Evolutionary conservation across 2,113 vertebrate genomes (phyloP).

Genomic region (Cinclus cinclus): DNA sequence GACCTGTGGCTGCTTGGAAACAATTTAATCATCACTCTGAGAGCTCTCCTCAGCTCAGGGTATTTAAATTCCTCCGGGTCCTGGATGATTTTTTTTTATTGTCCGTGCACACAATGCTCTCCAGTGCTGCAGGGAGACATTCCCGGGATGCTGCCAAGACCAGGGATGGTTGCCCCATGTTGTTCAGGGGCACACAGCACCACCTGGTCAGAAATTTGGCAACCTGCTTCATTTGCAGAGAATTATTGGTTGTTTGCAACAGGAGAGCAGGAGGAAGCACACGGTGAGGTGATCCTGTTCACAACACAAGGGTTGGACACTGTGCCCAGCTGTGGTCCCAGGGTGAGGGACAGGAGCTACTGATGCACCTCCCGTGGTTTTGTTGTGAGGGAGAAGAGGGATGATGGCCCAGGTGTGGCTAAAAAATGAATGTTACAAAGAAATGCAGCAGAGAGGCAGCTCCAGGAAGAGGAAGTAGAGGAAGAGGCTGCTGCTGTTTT

Average conservation of each 20-base stretch:
- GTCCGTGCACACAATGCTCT: not conserved
- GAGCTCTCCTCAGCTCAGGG: not conserved
- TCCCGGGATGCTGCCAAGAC: not conserved
- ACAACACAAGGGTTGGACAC: accelerated
- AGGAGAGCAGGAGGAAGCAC: not conserved
- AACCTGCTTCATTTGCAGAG: not conserved
- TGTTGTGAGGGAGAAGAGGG: not conserved
- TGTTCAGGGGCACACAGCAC: not conserved
- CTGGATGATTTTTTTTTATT: not conserved
- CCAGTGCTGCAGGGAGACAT: not conserved
- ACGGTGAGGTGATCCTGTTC: not conserved
- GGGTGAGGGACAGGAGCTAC: not conserved
- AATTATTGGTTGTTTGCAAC: not conserved
- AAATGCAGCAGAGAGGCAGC: not conserved
- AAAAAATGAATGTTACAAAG: too few relatives aligned
- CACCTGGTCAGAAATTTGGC: not conserved
- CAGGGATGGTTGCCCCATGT: not conserved
- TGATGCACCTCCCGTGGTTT: not conserved
- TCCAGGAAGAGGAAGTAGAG: not conserved
- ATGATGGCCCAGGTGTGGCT: not conserved
- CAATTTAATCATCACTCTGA: not conserved
- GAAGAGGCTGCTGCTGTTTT: not conserved
- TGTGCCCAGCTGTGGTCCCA: not conserved
- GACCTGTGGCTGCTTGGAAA: not conserved
- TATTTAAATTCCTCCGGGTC: not conserved